Conservation (phyloP, 2,888 invertebrate genomes). For the Congeria kusceri region DNA sequence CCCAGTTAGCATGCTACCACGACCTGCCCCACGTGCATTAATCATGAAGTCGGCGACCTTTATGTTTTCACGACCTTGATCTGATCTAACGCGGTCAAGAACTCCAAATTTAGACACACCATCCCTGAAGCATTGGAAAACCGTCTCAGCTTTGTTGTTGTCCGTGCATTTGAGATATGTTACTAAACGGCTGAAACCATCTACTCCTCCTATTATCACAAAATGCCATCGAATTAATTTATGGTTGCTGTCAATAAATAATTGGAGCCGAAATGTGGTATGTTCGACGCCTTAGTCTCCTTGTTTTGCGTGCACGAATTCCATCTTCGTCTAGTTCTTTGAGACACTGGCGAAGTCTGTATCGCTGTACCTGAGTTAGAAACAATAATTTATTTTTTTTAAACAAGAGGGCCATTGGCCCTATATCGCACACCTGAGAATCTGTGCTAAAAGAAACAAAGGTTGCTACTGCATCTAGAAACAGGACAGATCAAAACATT, state of each 20-base stretch:
- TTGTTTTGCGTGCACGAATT: slow-evolving; percentile 23
- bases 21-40: slow-evolving; percentile 9
- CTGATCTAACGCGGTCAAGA: slow-evolving; percentile 33
- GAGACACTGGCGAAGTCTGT: slow-evolving; percentile 9
- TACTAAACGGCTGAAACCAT: slow-evolving; percentile 49
- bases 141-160: slow-evolving; percentile 49
- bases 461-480: no score
- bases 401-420: no score
- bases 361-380: not conserved
- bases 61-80: slow-evolving; percentile 41
- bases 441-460: no score
- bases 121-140: slow-evolving; percentile 31
- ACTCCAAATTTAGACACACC: slow-evolving; percentile 22
- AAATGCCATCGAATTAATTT: slow-evolving; percentile 58
- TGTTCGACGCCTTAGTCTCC: slow-evolving; percentile 26
- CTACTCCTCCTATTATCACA: slow-evolving; percentile 49
- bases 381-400: not conserved
- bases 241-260: slow-evolving; percentile 50
- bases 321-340: slow-evolving; percentile 23
- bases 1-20: slow-evolving; percentile 44
- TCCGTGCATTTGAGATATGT: slow-evolving; percentile 39
- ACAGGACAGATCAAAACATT: no score
- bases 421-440: no score
- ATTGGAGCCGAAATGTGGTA: slow-evolving; percentile 39
- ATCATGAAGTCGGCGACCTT: slow-evolving; percentile 45